Evolutionary conservation across 2,888 invertebrate species (phyloP), one percentile per base, ranked within the genome.

Genomic region (Actias luna): DNA sequence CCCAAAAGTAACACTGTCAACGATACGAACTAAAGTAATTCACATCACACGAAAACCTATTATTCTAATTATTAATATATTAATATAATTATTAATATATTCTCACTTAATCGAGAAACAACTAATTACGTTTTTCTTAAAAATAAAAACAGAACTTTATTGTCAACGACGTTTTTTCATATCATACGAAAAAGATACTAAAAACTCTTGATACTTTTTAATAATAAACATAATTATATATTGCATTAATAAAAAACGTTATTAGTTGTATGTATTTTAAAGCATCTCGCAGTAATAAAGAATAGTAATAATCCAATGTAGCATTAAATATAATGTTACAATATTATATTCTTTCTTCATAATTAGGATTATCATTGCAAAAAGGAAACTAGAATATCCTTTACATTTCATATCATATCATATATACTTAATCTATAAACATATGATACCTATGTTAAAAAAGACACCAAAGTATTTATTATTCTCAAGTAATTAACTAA

Each of bases 31-130:
- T 39, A 62, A 42, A 58, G 18, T 35, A 42, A 36, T 67, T 75
- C n/a, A 74, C 71, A 74, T 75, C 75, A 78, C 76, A 73, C 74
- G 60, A 66, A 66, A 67, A 63, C 62, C 59, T 71, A 58, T 16
- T 59, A 31, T 31, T 39, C 61, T 66, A 65, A 63, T 39, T 65
- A 59, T 42, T 61, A 65, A 63, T 65, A 61, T 58, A 63, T 62
- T 64, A 33, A 65, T 62, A 60, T 31, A 10, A 42, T 36, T 61
- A 22, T 61, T 70, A 68, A 64, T 62, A 64, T 65, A 69, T 72
- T 71, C 67, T 67, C 64, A 73, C 71, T 69, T 68, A 67, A 55
- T 55, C 22, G 27, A 22, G 16, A 25, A 1, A 52, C 46, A 31
- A 33, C 29, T 25, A 35, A 39, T 57, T 61, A 39, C 39, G 29